These are phyloP conservation scores for Otis tarda DNA, from an alignment of 2,113 vertebrate genomes.

Conservation along the genomic window DNA sequence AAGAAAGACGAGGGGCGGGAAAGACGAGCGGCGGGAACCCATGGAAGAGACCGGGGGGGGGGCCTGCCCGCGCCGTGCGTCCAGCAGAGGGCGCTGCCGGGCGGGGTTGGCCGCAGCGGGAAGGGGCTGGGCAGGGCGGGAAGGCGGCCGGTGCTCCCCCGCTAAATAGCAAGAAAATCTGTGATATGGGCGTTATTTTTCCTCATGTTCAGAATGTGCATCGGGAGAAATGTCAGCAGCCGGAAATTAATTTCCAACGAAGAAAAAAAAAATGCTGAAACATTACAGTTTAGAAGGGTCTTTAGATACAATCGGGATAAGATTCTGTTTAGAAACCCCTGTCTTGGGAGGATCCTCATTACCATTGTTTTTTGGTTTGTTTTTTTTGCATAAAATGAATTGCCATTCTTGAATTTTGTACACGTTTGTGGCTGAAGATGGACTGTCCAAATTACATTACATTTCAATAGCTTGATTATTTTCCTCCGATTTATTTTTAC, in stretches of 20 bases:
- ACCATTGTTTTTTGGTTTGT: no score
- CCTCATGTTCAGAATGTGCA: accelerated
- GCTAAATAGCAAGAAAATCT: no score
- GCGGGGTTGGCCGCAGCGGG: no score
- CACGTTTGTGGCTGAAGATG: background rate
- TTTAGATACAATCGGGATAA: accelerated
- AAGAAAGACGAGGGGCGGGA: no score
- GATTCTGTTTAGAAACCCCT: background rate
- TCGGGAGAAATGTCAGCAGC: no score
- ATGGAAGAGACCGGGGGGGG: no score
- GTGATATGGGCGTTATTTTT: no score
- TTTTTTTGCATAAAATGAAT: accelerated
- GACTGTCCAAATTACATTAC: background rate
- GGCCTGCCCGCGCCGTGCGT: background rate
- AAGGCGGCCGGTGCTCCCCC: no score
- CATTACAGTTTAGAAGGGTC: no score
- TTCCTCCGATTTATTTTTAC: background rate
- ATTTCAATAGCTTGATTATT: background rate
- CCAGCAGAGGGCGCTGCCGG: slow-evolving; percentile 63
- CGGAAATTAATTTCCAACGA: accelerated
- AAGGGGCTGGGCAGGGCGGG: no score
- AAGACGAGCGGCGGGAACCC: no score
- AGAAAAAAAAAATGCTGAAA: background rate
- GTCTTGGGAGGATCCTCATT: no score
- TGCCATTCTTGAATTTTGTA: background rate